Evolutionary conservation across 2,797 vertebrate genomes (phyloP), one percentile per base, ranked within the genome.

Genomic region (Neoniphon sammara): DNA sequence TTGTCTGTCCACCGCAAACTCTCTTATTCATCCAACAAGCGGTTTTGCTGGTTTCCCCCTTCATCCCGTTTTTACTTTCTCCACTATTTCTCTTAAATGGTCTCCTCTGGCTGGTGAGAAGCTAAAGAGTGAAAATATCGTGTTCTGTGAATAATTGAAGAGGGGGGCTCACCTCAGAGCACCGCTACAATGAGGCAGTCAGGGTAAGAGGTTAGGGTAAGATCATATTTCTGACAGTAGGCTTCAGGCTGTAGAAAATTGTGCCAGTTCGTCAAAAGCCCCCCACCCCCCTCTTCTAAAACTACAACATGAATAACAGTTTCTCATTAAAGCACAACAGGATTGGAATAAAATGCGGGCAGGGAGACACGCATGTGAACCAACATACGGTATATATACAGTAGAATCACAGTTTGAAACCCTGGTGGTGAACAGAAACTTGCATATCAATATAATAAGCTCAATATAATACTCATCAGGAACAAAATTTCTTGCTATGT

Each of bases 121-220:
- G 80, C 91, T 87, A 86, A 88, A 88, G 78, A 87, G 75, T 77
- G 67, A 91, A 90, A 87, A 86, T 88, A 74, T 84, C 77, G 88
- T 85, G 84, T 91, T 91, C 69, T 85, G 87, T 92, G 88, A 91
- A 92, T 93, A 92, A 93, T 90, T 93, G 87, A 93, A 90, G 88
- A 88, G n/a, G 86, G 67, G 80, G 75, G 72, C 82, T 91, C 87
- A 87, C 89, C 88, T 92, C 85, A 75, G 84, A 91, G 87, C 89
- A 80, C 91, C 81, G 85, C 90, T 90, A 88, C 85, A 88, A 84
- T 78, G 80, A 27, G 47, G 82, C 78, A 86, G 85, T 82, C 74
- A 56, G 88, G 85, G 71, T 89, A 88, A 86, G 82, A 90, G 89
- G 88, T 91, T 85, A 91, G 66, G 77, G 63, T 78, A 89, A 82